These are phyloP conservation scores for Molossus molossus DNA, from an alignment of 2,797 vertebrate species.

Conservation along the genomic window DNA sequence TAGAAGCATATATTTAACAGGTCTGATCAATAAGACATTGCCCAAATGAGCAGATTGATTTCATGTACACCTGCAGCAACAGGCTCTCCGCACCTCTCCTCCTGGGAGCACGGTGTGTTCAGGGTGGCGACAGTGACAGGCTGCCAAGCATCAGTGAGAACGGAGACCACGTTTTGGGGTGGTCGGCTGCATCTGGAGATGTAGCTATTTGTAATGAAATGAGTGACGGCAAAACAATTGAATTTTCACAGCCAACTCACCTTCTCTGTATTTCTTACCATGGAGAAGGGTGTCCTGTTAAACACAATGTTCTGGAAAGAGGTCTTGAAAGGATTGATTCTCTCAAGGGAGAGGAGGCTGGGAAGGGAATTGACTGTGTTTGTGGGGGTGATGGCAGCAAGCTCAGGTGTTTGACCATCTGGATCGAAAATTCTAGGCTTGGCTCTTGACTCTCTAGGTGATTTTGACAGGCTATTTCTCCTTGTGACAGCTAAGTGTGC, in stretches of 20 bases:
- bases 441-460: neutral
- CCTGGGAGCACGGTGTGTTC: neutral
- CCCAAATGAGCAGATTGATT: slow-evolving; percentile 76
- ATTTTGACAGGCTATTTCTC: neutral
- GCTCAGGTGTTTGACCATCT: neutral
- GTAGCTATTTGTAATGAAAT: slow-evolving; percentile 62
- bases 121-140: neutral
- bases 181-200: slow-evolving; percentile 22
- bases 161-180: slow-evolving; percentile 34
- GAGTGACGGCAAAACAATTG: slow-evolving; percentile 26
- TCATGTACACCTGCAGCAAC: slow-evolving; percentile 74
- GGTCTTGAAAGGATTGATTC: neutral
- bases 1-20: slow-evolving; percentile 71
- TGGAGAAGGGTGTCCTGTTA: slow-evolving; percentile 28
- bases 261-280: neutral
- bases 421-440: neutral
- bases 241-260: neutral
- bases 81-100: neutral
- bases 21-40: slow-evolving; percentile 75
- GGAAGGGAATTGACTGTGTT: neutral
- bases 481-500: neutral
- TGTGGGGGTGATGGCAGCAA: neutral
- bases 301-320: neutral
- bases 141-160: slow-evolving; percentile 24
- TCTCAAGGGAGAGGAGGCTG: neutral